phyloP scores from a whole-genome alignment of 2,113 vertebrate species.

The Amazona vittata region DNA sequence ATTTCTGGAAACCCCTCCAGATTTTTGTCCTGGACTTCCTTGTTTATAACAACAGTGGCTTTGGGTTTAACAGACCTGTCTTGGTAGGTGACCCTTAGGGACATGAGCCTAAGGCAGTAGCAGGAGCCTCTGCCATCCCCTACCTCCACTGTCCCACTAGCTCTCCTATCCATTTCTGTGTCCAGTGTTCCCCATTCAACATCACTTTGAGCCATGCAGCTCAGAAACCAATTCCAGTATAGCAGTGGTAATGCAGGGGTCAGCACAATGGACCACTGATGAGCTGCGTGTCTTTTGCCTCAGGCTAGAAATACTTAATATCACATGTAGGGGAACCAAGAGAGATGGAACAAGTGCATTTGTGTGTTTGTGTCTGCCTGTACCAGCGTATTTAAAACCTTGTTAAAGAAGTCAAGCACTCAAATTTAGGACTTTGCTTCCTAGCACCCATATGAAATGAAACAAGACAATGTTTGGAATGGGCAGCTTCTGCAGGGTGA shows the following conservation, averaged over 20 bases:
- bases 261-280: constrained; percentile 24
- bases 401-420: not conserved
- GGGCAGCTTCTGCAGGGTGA: not conserved
- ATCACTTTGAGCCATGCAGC: not conserved
- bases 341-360: not conserved
- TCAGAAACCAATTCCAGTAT: not conserved
- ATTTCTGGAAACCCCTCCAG: not conserved
- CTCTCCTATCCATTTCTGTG: not conserved
- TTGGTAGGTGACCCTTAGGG: not conserved
- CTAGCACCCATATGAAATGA: not conserved
- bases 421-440: not conserved
- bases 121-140: not conserved
- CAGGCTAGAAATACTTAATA: constrained; percentile 15
- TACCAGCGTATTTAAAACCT: not conserved
- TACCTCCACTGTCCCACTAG: not conserved
- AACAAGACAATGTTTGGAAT: not conserved
- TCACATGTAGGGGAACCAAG: not conserved
- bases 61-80: not conserved
- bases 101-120: not conserved
- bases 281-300: constrained; percentile 20
- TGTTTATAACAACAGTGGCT: not conserved
- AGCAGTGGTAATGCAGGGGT: not conserved
- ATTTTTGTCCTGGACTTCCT: not conserved
- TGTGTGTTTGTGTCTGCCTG: not conserved
- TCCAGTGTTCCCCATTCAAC: not conserved